Evolutionary conservation across 2,113 vertebrate genomes (phyloP).

Genomic region (Papio anubis): DNA sequence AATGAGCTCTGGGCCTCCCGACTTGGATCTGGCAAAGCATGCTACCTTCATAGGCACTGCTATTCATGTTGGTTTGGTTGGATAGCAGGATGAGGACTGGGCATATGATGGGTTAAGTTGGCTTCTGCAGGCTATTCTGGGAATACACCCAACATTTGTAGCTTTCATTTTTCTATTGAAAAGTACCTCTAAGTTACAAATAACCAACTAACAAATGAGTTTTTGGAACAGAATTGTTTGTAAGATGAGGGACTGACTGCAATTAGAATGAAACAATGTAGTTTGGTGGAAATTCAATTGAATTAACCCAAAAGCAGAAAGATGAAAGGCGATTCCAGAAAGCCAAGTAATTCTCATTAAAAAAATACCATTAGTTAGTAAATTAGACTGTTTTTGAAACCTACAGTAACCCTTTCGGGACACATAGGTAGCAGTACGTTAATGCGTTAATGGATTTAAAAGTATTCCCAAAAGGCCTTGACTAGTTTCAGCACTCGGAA

Average conservation of each 20-base stretch:
- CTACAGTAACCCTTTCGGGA: slow-evolving; percentile 51
- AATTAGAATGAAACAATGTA: slow-evolving; percentile 70
- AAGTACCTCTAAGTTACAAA: slow-evolving; percentile 60
- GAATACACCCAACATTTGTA: slow-evolving; percentile 57
- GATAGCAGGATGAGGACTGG: neutral
- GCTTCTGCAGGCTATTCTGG: slow-evolving; percentile 38
- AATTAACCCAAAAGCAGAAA: slow-evolving; percentile 69
- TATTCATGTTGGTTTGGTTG: neutral
- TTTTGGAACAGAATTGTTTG: slow-evolving; percentile 66
- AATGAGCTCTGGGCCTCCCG: neutral
- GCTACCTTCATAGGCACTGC: neutral
- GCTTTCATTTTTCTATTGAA: slow-evolving; percentile 53
- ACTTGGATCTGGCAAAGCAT: neutral
- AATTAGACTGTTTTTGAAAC: slow-evolving; percentile 55
- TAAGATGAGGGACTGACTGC: slow-evolving; percentile 56
- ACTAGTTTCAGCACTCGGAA: neutral
- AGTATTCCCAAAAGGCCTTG: neutral
- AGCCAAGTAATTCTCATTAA: slow-evolving; percentile 57
- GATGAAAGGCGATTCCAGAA: slow-evolving; percentile 63
- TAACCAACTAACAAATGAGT: slow-evolving; percentile 64
- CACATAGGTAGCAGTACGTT: neutral
- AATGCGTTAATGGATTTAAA: neutral
- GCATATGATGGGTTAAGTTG: neutral
- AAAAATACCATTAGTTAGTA: slow-evolving; percentile 57
- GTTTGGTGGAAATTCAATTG: slow-evolving; percentile 69